Evolutionary conservation across 1,140 invertebrate species (phyloP), one percentile per base, ranked within the genome.

Genomic region (Zeugodacus cucurbitae): DNA sequence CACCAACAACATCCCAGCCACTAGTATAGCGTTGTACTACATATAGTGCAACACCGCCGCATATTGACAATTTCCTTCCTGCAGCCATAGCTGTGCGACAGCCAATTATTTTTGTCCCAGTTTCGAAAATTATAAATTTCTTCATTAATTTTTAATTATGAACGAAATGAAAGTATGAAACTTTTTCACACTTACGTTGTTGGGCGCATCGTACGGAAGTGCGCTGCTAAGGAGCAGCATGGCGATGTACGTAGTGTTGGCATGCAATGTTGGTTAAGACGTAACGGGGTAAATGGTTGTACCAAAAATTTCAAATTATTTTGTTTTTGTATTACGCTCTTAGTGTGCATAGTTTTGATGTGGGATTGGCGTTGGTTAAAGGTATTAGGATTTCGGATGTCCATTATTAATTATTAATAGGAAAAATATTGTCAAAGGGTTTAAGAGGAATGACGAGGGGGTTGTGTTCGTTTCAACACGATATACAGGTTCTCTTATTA

Each of bases 141-240:
- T 82, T 82, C 74, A 82, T 82, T 82, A 82, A 82, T 82, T 82
- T 82, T 82, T 82, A 82, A 82, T 82, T 82, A 82, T 82, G 74
- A 82, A 82, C 74, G n/a, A 82, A 82, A 82, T 82, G 74, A 48
- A 82, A 82, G 74, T 44, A 26, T 82, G 74, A 48, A 82, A 82
- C 41, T 82, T 82, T 82, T 82, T 82, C 34, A 48, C 41, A 41
- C 37, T 78, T 17, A 78, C 32, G 14, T 14, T n/a, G 32, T 74
- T 20, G 34, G 7, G 1, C 41, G 37, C 22, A 26, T 8, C 17
- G 14, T 11, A n/a, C 6, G 74, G 74, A 22, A 74, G 20, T 74
- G 74, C 6, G 41, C n/a, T 48, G n/a, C 17, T 29, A 48, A 3
- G 26, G 74, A 78, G 70, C 64, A 32, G 26, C 11, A 29, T 37